A percentile compares a stretch with the other conserved stretches of the same genome.
Conservation (phyloP, 2,888 invertebrate species). For the Drosophila monieri region DNA sequence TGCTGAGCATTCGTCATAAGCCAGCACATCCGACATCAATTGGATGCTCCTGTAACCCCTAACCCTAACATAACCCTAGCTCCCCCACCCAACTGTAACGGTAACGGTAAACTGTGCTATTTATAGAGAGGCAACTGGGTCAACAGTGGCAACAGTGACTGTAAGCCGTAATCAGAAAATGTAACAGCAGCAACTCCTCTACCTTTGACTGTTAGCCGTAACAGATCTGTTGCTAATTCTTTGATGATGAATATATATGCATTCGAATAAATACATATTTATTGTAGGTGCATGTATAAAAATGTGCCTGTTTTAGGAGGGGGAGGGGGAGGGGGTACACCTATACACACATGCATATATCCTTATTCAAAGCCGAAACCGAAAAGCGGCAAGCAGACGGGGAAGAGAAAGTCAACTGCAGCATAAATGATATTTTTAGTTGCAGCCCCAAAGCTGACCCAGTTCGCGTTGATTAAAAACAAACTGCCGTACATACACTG, state of each 20-base stretch:
- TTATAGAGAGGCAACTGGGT: conserved; percentile 68
- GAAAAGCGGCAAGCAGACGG: conserved; percentile 22
- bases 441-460: conserved; percentile 72
- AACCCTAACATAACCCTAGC: background rate
- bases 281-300: conserved; percentile 23
- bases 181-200: conserved; percentile 39
- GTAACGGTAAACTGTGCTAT: conserved; percentile 48
- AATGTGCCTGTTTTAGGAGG: background rate
- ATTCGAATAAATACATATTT: conserved; percentile 10
- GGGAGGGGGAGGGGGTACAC: no score
- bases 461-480: conserved; percentile 78
- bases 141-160: conserved; percentile 62
- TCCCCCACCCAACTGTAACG: background rate
- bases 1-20: conserved; percentile 34
- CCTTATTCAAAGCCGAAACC: conserved; percentile 34
- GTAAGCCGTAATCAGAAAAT: conserved; percentile 15
- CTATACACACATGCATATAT: conserved; percentile 4
- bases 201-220: conserved; percentile 34
- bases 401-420: conserved; percentile 69
- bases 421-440: conserved; percentile 78
- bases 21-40: conserved; percentile 34
- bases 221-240: conserved; percentile 22
- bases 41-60: conserved; percentile 8
- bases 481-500: conserved; percentile 61
- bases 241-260: conserved; percentile 31